phyloP scores from a whole-genome alignment of 2,888 invertebrate species.

The Orthosia gothica region DNA sequence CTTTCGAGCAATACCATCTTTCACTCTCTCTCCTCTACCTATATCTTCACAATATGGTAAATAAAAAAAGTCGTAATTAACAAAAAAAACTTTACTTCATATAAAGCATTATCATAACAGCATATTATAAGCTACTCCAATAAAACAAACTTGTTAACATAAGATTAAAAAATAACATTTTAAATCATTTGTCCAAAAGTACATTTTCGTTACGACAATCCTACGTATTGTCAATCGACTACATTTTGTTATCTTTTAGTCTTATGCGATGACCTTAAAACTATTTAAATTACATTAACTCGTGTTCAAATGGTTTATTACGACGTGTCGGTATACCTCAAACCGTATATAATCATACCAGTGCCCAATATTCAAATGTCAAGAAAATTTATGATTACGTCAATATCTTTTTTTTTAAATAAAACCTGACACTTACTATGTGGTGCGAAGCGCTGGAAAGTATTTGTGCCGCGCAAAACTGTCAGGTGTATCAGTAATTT shows the following conservation, averaged over 20 bases:
- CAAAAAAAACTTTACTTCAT: constrained; percentile 83
- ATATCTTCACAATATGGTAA: constrained; percentile 41
- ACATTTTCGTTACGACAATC: constrained; percentile 48
- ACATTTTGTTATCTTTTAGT: constrained; percentile 62
- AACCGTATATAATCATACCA: constrained; percentile 30
- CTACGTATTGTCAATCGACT: constrained; percentile 47
- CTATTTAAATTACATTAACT: constrained; percentile 58
- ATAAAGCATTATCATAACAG: constrained; percentile 84
- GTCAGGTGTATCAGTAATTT: constrained; percentile 10
- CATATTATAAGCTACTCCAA: constrained; percentile 73
- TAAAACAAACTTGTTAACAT: constrained; percentile 69
- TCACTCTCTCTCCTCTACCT: too few relatives aligned
- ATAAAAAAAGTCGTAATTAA: constrained; percentile 75
- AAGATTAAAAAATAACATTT: constrained; percentile 70
- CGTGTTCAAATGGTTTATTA: constrained; percentile 42
- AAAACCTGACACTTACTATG: constrained; percentile 7
- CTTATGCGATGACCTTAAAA: constrained; percentile 54
- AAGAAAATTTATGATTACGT: constrained; percentile 28
- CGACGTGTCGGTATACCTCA: constrained; percentile 23
- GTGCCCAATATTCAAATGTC: constrained; percentile 31
- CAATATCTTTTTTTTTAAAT: constrained; percentile 3
- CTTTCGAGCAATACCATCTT: too few relatives aligned
- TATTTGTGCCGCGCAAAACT: constrained; percentile 60
- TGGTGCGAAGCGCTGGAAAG: constrained; percentile 41
- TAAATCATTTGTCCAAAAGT: constrained; percentile 60